phyloP scores from a whole-genome alignment of 1,140 invertebrate genomes.

The Calephelis virginiensis region DNA sequence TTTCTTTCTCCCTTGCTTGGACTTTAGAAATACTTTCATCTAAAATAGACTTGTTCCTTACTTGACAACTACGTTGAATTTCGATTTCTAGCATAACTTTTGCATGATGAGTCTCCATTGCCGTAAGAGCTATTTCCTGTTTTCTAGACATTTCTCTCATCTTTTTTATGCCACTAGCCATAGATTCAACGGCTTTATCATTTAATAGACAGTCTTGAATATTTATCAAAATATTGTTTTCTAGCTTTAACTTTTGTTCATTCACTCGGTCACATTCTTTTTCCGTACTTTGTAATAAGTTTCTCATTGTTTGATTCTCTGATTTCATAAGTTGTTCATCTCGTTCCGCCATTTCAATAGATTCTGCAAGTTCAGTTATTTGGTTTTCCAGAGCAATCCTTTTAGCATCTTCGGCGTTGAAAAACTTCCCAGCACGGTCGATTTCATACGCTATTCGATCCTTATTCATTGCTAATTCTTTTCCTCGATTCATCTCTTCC shows the following conservation, averaged over 20 bases:
- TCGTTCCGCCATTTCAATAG: constrained; percentile 80
- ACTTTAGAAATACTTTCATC: constrained; percentile 62
- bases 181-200: constrained; percentile 80
- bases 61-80: constrained; percentile 69
- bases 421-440: constrained; percentile 55
- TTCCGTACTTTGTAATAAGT: constrained; percentile 62
- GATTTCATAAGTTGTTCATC: constrained; percentile 77
- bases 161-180: constrained; percentile 70
- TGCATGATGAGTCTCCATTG: constrained; percentile 82
- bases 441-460: constrained; percentile 80
- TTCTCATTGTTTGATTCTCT: constrained; percentile 69
- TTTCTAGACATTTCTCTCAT: constrained; percentile 71
- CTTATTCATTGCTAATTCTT: constrained; percentile 81
- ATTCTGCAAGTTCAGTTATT: constrained; percentile 76
- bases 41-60: constrained; percentile 62
- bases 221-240: constrained; percentile 81
- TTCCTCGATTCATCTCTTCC: constrained; percentile 84
- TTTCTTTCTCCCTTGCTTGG: constrained; percentile 61
- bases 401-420: constrained; percentile 54
- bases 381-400: constrained; percentile 71
- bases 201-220: constrained; percentile 84
- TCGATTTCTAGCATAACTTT: constrained; percentile 81
- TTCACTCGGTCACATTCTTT: constrained; percentile 78
- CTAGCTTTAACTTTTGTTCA: constrained; percentile 79
- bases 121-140: constrained; percentile 80